These are phyloP conservation scores for Aethes cnicana DNA, from an alignment of 2,888 invertebrate species.

Conservation along the genomic window DNA sequence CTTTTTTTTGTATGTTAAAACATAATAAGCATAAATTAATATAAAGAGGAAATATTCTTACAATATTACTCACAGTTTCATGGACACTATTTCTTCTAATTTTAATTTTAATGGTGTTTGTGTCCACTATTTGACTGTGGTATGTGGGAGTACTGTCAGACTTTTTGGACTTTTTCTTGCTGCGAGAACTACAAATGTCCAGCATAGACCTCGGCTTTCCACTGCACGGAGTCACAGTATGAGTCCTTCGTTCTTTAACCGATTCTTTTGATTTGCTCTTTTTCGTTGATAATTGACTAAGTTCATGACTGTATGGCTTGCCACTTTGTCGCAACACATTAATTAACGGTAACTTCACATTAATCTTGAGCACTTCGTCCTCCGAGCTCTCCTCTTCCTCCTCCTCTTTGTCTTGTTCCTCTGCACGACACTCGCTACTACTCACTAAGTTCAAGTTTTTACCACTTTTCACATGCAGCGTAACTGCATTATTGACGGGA, in stretches of 20 bases:
- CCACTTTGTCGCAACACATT: constrained; percentile 71
- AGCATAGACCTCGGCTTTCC: constrained; percentile 79
- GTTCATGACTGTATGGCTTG: constrained; percentile 81
- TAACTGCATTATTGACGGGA: constrained; percentile 58
- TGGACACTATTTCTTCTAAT: constrained; percentile 84
- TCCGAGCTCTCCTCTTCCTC: constrained; percentile 56
- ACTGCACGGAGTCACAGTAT: constrained; percentile 70
- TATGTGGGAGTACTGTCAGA: constrained; percentile 73
- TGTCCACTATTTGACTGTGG: constrained; percentile 85
- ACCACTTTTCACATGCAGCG: constrained; percentile 74
- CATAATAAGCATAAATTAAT: too few relatives aligned
- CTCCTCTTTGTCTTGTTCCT: constrained; percentile 45
- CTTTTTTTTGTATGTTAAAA: too few relatives aligned
- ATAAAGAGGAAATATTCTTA: background rate
- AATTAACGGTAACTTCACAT: constrained; percentile 75
- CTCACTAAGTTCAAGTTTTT: constrained; percentile 80
- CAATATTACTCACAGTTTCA: constrained; percentile 61
- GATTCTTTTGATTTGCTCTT: constrained; percentile 69
- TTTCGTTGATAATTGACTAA: constrained; percentile 81
- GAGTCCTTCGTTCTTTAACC: constrained; percentile 63
- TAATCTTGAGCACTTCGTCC: constrained; percentile 73
- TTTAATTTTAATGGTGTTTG: constrained; percentile 86
- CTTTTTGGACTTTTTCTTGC: constrained; percentile 77
- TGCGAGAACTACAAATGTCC: constrained; percentile 72
- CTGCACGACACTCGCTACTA: constrained; percentile 73